Evolutionary conservation across 2,888 invertebrate species (phyloP), one percentile per base, ranked within the genome.

Genomic region (Brassicogethes aeneus): DNA sequence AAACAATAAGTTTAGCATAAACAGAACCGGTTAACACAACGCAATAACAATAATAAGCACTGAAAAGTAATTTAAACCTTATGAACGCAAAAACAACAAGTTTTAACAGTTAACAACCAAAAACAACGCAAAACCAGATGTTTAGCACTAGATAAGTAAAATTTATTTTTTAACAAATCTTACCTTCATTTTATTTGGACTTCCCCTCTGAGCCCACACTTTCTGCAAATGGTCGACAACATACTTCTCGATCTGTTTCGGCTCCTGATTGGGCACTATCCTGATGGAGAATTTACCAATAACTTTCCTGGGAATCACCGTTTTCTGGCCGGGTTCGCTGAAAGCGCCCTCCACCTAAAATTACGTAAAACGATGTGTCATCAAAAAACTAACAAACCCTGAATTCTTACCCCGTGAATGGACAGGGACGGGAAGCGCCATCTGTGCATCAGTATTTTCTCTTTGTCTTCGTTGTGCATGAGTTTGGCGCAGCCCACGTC

Each of bases 221-320:
- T 81, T 76, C 45, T 88, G 77, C 37, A 97, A 58, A 65, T 90
- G 82, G 37, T 79, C 75, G 30, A 77, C 73, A 5, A 96, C 95
- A 46, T 82, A 76, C 54, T 85, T 73, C 52, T 84, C 83, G n/a
- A 95, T 80, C 55, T 84, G 79, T 2, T 79, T 79, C 0, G 94
- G 93, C 39, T 79, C 77, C 74, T 95, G 94, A 64, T 96, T 75
- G 1, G 97, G 97, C n/a, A 99, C 97, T 53, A 94, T 80, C 39
- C 99, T 80, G 51, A 99, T 84, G 0, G 96, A 96, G 71, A 99
- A 99, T 69, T 99, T 99, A 15, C 96, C 97, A 56, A 81, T 84
- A 0, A 97, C 95, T 69, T 91, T 89, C 34, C 83, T 77, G 0
- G 92, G 92, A 57, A 93, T 96, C 0, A 97, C 95, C 40, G 97